Base-by-base conservation (phyloP, 2,888 invertebrate genomes). In the Liodrosophila aerea region DNA sequence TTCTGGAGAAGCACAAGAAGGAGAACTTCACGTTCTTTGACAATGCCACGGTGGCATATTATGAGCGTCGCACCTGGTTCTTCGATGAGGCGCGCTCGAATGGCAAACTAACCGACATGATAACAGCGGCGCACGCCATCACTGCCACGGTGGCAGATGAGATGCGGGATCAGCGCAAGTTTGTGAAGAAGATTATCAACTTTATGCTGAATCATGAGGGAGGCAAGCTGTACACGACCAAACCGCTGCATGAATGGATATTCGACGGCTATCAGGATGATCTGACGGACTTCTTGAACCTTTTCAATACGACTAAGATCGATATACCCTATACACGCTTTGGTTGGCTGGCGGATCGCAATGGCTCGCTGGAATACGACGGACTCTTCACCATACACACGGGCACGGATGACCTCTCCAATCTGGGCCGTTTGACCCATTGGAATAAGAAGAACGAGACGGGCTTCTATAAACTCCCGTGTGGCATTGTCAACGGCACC, bases 261-360 rank as follows among this genome's bases (percentile, higher is more conserved):
- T 96, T 97, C 87, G 94, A 95, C 62, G 97, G 97, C 1, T 97
- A 95, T 80, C 91, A 94, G 0, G 97, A 97, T 87, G 90, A 92
- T 0, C 83, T 96, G 7, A 90, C 97, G 39, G 92, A 71, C 73
- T 94, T 63, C 91, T 92, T 34, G 52, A 90, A 36, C 87, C 91
- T 74, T 70, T 94, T 33, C 89, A 93, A 68, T 82, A 93, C 16
- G 89, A 43, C 87, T 0, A 73, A 71, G 63, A 87, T 90, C 29
- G 69, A 90, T 1, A 92, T 96, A 72, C 95, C 95, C 0, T 94
- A 92, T 76, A 93, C 92, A 29, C 94, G 92, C 82, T 97, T 98
- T 89, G 97, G 95, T 7, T 96, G 97, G 95, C 95, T 97, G 87
- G 91, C 89, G 7, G 91, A 96, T 94, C 93, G 96, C 68, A 97